Evolutionary conservation across 1,140 invertebrate genomes (phyloP).

Genomic region (Ips typographus): DNA sequence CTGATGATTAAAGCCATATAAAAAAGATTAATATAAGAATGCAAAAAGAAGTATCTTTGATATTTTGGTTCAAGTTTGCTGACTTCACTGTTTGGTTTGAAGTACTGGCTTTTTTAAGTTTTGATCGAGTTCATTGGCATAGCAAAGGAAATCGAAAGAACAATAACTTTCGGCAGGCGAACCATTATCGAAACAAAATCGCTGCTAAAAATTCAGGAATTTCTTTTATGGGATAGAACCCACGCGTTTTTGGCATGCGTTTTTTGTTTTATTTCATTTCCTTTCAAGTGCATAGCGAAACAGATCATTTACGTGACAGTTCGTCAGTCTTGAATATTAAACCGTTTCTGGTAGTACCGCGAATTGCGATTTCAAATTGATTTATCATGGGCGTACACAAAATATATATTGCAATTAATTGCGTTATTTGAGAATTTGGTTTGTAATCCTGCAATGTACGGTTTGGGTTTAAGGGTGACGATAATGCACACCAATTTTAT

Average conservation of each 20-base stretch:
- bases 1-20: background rate
- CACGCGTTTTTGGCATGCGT: conserved; percentile 13
- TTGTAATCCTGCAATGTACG: too few species aligned
- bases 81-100: background rate
- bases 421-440: too few species aligned
- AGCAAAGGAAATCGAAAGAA: conserved; percentile 5
- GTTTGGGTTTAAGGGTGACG: too few species aligned
- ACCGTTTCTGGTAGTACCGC: conserved; percentile 8
- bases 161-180: conserved; percentile 13
- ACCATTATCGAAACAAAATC: conserved; percentile 11
- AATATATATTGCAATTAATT: background rate
- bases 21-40: background rate
- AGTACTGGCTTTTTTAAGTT: background rate
- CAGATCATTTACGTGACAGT: conserved; percentile 27
- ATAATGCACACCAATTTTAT: too few species aligned
- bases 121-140: background rate
- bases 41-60: too few species aligned
- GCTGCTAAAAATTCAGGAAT: conserved; percentile 25
- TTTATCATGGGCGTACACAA: conserved; percentile 13
- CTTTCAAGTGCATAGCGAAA: conserved; percentile 28
- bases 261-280: conserved; percentile 31
- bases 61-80: background rate
- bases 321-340: conserved; percentile 28
- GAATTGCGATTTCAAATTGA: conserved; percentile 3
- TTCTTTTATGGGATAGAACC: conserved; percentile 24